These are phyloP conservation scores for Eurystomus gularis DNA, from an alignment of 2,113 vertebrate genomes.

Conservation along the genomic window DNA sequence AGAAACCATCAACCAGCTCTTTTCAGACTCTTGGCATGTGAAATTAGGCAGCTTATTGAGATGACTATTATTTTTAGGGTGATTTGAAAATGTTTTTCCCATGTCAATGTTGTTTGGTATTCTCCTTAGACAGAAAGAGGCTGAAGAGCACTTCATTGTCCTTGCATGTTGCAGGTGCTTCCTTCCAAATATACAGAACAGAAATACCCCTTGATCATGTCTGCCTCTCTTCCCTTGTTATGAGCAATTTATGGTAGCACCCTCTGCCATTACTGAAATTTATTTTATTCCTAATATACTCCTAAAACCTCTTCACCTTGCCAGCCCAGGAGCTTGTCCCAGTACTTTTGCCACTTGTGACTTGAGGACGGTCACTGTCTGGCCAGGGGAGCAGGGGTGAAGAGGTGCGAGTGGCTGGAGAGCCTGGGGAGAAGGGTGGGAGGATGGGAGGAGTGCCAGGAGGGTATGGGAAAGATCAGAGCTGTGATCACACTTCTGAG, in stretches of 20 bases:
- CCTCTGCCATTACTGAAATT: neutral
- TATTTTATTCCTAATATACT: neutral
- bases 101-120: slow-evolving; percentile 3
- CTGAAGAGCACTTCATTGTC: slow-evolving; percentile 37
- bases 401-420: neutral
- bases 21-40: neutral
- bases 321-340: neutral
- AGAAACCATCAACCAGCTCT: neutral
- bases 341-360: neutral
- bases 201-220: neutral
- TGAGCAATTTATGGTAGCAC: neutral
- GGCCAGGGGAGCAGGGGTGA: neutral
- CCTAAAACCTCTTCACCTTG: neutral
- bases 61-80: slow-evolving; percentile 25
- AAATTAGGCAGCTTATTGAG: neutral
- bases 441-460: neutral
- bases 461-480: neutral
- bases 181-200: neutral
- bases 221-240: slow-evolving; percentile 1
- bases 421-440: neutral
- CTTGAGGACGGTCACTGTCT: neutral
- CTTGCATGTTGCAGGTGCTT: neutral
- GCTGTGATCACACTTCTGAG: neutral
- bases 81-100: slow-evolving; percentile 38
- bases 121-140: neutral